phyloP scores from a whole-genome alignment of 2,888 invertebrate genomes.

The Autographa gamma region DNA sequence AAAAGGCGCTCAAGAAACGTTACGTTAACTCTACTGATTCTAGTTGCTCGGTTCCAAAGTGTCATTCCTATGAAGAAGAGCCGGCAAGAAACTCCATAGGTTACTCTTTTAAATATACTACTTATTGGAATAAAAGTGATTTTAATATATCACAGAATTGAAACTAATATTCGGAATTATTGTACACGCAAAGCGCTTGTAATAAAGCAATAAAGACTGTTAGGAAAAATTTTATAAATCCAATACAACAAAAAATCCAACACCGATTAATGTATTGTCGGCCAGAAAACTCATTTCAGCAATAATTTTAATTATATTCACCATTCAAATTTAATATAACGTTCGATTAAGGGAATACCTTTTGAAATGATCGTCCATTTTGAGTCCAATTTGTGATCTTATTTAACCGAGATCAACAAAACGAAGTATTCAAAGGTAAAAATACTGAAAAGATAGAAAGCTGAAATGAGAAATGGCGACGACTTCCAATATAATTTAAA shows the following conservation, averaged over 20 bases:
- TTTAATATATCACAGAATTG: not conserved
- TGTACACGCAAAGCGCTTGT: not conserved
- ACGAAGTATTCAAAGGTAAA: constrained; percentile 53
- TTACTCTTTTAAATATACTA: too few relatives aligned
- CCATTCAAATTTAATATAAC: constrained; percentile 47
- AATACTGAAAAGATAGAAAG: constrained; percentile 33
- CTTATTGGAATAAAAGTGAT: not conserved
- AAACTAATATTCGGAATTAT: not conserved
- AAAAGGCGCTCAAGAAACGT: too few relatives aligned
- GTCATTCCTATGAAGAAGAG: too few relatives aligned
- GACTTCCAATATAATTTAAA: constrained; percentile 51
- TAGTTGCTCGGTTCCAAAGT: too few relatives aligned
- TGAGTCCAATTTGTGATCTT: constrained; percentile 56
- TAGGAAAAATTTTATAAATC: not conserved
- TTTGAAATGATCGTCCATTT: constrained; percentile 40
- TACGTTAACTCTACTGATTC: too few relatives aligned
- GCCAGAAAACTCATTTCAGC: constrained; percentile 37
- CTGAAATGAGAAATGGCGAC: constrained; percentile 39
- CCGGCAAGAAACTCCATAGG: too few relatives aligned
- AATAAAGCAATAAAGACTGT: not conserved
- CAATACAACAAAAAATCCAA: constrained; percentile 11
- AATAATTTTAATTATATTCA: constrained; percentile 51
- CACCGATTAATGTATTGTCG: constrained; percentile 33
- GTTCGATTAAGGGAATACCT: constrained; percentile 49
- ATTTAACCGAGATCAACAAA: constrained; percentile 56